Evolutionary conservation across 2,113 vertebrate species (phyloP).

Genomic region (Callocephalon fimbriatum): DNA sequence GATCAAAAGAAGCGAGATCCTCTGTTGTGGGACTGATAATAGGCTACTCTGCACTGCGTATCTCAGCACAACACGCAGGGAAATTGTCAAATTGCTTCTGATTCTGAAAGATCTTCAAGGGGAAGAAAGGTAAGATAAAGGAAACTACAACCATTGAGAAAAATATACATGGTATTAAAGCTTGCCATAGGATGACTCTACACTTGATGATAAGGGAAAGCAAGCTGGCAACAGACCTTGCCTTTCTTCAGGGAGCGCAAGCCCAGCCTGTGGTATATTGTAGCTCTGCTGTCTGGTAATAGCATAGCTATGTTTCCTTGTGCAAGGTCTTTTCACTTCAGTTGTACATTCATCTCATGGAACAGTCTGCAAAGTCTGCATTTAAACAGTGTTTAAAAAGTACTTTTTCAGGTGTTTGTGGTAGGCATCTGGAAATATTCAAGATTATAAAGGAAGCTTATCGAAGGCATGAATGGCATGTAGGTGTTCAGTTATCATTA

Average conservation of each 20-base stretch:
- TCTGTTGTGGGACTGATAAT: constrained; percentile 7
- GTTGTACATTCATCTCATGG: not conserved
- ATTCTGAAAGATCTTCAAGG: not conserved
- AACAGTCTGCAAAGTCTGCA: not conserved
- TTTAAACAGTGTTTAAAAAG: not conserved
- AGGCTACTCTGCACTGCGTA: not conserved
- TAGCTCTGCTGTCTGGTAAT: not conserved
- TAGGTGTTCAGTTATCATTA: constrained; percentile 1
- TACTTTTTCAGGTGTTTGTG: not conserved
- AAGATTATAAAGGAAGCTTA: not conserved
- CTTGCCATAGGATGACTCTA: not conserved
- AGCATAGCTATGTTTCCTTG: fast-evolving
- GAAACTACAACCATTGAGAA: not conserved
- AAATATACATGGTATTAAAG: not conserved
- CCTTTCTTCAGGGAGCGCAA: not conserved
- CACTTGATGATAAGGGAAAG: not conserved
- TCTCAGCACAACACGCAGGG: not conserved
- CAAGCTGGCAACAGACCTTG: not conserved
- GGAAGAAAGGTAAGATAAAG: not conserved
- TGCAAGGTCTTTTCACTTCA: not conserved
- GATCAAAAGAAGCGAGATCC: constrained; percentile 54
- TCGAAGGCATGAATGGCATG: not conserved
- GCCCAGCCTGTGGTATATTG: not conserved
- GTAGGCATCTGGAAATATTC: not conserved
- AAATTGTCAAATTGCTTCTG: constrained; percentile 38